Conservation (phyloP, 2,888 invertebrate genomes). For the Eutolmus rufibarbis region DNA sequence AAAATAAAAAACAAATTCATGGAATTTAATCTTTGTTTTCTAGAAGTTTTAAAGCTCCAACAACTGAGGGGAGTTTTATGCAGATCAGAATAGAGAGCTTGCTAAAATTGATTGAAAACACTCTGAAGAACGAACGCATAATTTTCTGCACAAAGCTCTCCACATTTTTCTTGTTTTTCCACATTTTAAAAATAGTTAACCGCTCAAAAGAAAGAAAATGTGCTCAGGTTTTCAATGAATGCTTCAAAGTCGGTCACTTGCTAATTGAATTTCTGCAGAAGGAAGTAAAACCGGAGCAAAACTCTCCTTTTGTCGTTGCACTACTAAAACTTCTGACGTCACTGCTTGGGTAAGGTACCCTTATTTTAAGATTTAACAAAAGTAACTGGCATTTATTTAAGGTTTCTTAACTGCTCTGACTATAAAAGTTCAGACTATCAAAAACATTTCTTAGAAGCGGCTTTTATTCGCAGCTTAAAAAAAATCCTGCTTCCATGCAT, state of each 20-base stretch:
- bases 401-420: neutral
- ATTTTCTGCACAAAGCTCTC: neutral
- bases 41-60: neutral
- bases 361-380: neutral
- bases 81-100: neutral
- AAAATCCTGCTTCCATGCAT: neutral
- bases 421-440: neutral
- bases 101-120: neutral
- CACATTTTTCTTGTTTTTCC: neutral
- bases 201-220: neutral
- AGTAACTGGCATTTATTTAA: neutral
- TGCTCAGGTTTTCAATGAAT: neutral
- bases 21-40: neutral
- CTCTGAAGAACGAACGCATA: neutral
- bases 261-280: neutral
- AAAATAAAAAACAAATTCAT: neutral
- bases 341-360: neutral
- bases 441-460: neutral
- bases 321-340: neutral
- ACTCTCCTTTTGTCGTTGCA: neutral
- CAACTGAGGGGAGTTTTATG: neutral
- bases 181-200: neutral
- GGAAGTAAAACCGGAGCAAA: neutral
- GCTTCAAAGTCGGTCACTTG: neutral
- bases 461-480: neutral